phyloP scores from a whole-genome alignment of 2,888 invertebrate species.

The Trichogramma dendrolimi region DNA sequence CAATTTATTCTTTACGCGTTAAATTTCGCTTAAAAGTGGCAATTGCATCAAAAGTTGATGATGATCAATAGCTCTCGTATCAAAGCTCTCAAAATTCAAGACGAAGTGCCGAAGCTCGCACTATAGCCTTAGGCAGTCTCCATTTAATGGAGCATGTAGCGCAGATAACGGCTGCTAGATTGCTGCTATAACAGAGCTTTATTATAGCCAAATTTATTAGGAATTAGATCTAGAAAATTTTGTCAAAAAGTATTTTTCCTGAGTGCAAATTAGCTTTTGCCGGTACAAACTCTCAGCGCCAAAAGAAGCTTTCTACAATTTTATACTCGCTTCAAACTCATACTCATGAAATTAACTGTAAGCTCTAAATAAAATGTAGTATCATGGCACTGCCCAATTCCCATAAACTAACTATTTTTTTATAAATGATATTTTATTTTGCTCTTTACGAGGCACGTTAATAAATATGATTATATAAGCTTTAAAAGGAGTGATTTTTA shows the following conservation, averaged over 20 bases:
- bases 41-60: no score
- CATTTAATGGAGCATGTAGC: conserved; percentile 44
- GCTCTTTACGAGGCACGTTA: no score
- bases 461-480: no score
- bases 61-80: no score
- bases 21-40: no score
- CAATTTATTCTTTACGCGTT: no score
- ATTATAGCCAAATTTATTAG: conserved; percentile 39
- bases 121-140: conserved; percentile 16
- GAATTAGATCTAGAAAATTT: conserved; percentile 4
- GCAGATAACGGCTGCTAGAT: conserved; percentile 38
- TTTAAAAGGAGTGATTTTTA: no score
- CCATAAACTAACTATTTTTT: no score
- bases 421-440: no score
- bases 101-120: conserved; percentile 3
- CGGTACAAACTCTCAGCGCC: no score
- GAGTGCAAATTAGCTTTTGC: background rate
- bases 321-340: background rate
- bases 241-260: conserved; percentile 11
- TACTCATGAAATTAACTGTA: background rate
- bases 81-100: background rate
- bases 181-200: no score
- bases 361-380: background rate
- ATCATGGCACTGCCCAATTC: background rate
- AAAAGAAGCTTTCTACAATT: no score